Base-by-base conservation (phyloP, 1,140 invertebrate species). In the Drosophila aff. region DNA sequence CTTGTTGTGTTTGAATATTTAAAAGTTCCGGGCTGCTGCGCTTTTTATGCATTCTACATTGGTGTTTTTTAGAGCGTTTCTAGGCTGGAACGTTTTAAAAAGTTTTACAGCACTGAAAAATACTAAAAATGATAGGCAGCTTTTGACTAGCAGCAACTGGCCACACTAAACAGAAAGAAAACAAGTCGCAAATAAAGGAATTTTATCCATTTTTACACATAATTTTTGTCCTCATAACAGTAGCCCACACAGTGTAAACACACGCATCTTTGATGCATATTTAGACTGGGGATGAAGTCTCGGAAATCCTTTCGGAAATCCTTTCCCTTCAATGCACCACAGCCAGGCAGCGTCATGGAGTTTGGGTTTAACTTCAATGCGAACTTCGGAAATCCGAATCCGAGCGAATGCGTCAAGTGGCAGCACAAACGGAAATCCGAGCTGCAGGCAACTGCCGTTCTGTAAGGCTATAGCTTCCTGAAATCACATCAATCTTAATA, bases 321-420 rank as follows among this genome's bases (percentile, higher is more conserved):
- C 10, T 73, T 73, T 71, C 91, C 91, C 9, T 92, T 92, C 79
- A 87, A 75, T 65, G 67, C 78, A 11, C 82, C 78, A 9, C 85
- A 92, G 33, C 76, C 85, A 0, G 85, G 78, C 28, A 79, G 76
- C 15, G 53, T 92, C 11, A 92, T 92, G 91, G 77, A 92, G 46
- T 92, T 92, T 46, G 82, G 82, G 4, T 72, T 71, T 21, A 80
- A 73, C 36, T 76, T 67, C 43, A 76, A 67, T 31, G 55, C 55
- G 44, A 67, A 67, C 40, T 66, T 67, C 8, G 75, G 77, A 21
- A 71, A 46, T 68, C 38, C 61, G 10, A 57, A 21, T n/a, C 53
- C 40, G 1, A 18, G 59, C 23, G 79, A 80, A 38, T 75, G 63
- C 50, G 59, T 55, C 41, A 85, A 90, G 36, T 90, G 81, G 85